Conservation (phyloP, 2,888 invertebrate species). For the Lymantria dispar region DNA sequence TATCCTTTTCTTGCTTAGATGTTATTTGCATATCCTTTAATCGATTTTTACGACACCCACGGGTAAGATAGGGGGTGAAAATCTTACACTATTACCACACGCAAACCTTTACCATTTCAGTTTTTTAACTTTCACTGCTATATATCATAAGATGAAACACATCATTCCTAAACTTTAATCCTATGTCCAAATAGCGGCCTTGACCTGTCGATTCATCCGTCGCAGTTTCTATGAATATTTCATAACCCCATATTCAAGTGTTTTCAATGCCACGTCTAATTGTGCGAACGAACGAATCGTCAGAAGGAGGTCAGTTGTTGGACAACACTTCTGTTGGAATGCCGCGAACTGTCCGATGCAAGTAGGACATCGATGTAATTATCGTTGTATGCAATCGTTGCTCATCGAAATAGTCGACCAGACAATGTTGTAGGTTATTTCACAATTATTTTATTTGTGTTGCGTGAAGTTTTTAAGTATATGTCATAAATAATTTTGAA, state of each 20-base stretch:
- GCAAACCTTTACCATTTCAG: too few species aligned
- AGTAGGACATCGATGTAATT: conserved; percentile 62
- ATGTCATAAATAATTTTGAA: neutral
- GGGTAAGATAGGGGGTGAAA: too few species aligned
- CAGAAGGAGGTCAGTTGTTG: conserved; percentile 46
- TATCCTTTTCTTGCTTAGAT: too few species aligned
- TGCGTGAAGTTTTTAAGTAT: neutral
- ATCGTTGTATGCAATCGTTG: conserved; percentile 48
- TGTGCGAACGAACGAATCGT: conserved; percentile 14
- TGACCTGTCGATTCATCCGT: conserved; percentile 48
- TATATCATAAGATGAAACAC: neutral
- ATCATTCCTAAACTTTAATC: neutral
- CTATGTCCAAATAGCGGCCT: conserved; percentile 41
- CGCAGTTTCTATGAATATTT: conserved; percentile 51
- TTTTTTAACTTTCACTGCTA: neutral
- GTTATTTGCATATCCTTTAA: too few species aligned
- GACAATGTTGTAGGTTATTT: conserved; percentile 16
- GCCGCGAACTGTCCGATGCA: conserved; percentile 36
- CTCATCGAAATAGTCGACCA: conserved; percentile 38
- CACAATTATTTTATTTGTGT: neutral
- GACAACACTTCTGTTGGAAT: conserved; percentile 15
- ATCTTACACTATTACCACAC: too few species aligned
- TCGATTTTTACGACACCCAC: too few species aligned
- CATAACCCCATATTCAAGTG: conserved; percentile 47
- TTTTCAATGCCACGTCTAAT: conserved; percentile 60